Conservation (phyloP, 2,888 invertebrate genomes). For the Clusia tigrina region DNA sequence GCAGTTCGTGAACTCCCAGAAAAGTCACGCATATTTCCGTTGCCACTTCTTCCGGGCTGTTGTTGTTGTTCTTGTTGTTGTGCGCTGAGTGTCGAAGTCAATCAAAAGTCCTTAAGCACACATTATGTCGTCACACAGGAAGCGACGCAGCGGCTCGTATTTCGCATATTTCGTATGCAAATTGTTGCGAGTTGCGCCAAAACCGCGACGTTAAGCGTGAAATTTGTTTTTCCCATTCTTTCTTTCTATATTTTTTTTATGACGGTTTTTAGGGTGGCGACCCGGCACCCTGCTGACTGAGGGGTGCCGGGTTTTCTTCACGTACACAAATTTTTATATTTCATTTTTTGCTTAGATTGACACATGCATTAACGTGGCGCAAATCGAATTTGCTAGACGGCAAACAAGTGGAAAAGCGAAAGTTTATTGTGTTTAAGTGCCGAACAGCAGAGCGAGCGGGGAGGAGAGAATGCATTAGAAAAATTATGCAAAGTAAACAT, state of each 20-base stretch:
- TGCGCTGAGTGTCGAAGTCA: background rate
- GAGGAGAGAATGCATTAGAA: constrained; percentile 33
- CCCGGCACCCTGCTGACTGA: background rate
- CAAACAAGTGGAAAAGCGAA: constrained; percentile 33
- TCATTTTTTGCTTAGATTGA: constrained; percentile 30
- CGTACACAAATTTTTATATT: constrained; percentile 22
- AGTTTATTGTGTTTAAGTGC: constrained; percentile 15
- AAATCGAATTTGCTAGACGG: constrained; percentile 39
- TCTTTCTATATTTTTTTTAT: constrained; percentile 4
- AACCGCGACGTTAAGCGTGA: constrained; percentile 60
- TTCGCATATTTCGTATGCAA: constrained; percentile 53
- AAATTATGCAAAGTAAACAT: constrained; percentile 60
- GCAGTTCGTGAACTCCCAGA: no score
- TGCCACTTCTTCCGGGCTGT: background rate
- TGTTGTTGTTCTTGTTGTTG: background rate
- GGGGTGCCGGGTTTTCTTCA: constrained; percentile 17
- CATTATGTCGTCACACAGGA: constrained; percentile 11
- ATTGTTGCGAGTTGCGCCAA: constrained; percentile 36
- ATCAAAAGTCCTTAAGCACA: background rate
- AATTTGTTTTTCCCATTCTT: constrained; percentile 53
- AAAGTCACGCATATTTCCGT: constrained; percentile 32
- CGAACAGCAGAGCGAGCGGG: constrained; percentile 37
- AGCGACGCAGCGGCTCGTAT: background rate
- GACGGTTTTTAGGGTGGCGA: background rate
- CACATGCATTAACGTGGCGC: constrained; percentile 40